Evolutionary conservation across 1,140 invertebrate genomes (phyloP), one percentile per base, ranked within the genome.

Genomic region (Drosophila novamexicana): DNA sequence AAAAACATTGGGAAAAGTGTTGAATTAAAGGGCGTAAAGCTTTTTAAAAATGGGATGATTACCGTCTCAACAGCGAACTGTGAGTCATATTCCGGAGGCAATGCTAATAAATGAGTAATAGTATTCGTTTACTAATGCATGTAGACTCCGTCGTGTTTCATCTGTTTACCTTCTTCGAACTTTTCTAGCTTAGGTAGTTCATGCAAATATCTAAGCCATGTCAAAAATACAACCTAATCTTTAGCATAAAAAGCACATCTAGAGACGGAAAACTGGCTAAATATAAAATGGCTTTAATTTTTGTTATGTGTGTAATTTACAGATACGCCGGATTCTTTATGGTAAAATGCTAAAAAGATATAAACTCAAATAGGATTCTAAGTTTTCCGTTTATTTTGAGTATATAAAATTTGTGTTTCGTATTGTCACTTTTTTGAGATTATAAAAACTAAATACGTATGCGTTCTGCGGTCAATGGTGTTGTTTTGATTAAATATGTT

Each of bases 201-300:
- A 59, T 68, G 69, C 58, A 76, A 72, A 32, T 83, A 67, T 54
- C 47, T 32, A 72, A 83, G 62, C 76, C 84, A 77, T 84, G 72
- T 84, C 76, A 83, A 22, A 0, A 1, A 18, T 1, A 18, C 18
- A 18, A 18, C 1, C 22, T 22, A 3, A 22, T 22, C 22, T 22
- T 3, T 2, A 3, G 22, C 22, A 22, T 22, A 22, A 0, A 3
- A 3, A 22, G 2, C 22, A 22, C 2, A 22, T 18, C 18, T 18
- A 18, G 18, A 18, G 18, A 18, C 18, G 18, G 18, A 18, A 18
- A 39, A 39, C 8, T 39, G 37, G 9, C 37, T 3, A 12, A 39
- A 39, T 10, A 39, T 10, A 39, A 39, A 39, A 39, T 9, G 10
- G 10, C 0, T 6, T 53, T 16, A 36, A 6, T 37, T 54, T 22